Conservation (phyloP, 2,113 vertebrate species). For the Megalops atlanticus region DNA sequence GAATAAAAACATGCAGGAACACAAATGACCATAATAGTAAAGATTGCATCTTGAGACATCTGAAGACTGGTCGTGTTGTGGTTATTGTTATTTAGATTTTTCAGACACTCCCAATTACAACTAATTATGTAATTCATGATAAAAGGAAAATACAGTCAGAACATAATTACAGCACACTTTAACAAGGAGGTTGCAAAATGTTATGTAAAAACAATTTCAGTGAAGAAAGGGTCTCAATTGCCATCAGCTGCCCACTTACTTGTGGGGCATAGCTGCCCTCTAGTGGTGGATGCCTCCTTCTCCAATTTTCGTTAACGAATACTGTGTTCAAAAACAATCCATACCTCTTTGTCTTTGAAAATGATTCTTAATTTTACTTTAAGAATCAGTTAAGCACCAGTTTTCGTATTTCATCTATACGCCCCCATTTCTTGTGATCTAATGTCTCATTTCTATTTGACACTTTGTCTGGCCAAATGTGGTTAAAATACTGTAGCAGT, state of each 20-base stretch:
- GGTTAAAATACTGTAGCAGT: not conserved
- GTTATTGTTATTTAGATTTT: too few relatives aligned
- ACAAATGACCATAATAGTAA: too few relatives aligned
- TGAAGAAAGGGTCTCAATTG: not conserved
- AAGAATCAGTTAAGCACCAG: not conserved
- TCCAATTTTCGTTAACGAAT: not conserved
- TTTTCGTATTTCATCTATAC: not conserved
- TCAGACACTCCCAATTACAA: too few relatives aligned
- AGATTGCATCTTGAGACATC: too few relatives aligned
- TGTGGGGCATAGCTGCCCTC: slow-evolving; percentile 17
- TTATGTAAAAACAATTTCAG: too few relatives aligned
- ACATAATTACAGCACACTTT: too few relatives aligned
- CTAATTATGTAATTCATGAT: too few relatives aligned
- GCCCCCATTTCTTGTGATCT: not conserved
- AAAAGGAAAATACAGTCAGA: too few relatives aligned
- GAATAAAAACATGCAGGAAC: too few relatives aligned
- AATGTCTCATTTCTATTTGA: not conserved
- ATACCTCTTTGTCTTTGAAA: not conserved
- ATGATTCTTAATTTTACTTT: not conserved
- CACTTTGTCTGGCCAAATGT: not conserved
- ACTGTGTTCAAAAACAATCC: not conserved
- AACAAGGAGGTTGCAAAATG: too few relatives aligned
- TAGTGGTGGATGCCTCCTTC: not conserved
- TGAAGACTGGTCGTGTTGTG: too few relatives aligned
- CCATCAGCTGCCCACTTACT: not conserved